Conservation (phyloP, 2,113 vertebrate genomes). For the Rhodinocichla rosea region DNA sequence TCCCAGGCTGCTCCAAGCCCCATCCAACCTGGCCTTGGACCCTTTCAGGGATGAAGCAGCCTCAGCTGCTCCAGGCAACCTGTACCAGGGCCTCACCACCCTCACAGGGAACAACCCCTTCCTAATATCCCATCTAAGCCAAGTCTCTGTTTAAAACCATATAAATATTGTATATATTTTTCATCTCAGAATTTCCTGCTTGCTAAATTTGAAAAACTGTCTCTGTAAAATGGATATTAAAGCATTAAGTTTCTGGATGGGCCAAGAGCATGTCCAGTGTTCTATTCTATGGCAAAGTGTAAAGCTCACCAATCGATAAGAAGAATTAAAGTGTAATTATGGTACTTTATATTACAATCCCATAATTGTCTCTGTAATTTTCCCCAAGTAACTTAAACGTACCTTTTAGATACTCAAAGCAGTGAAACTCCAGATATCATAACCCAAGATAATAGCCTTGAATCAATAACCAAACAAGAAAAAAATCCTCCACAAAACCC, state of each 20-base stretch:
- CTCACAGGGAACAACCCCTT: not conserved
- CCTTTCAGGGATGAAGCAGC: not conserved
- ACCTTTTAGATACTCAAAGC: constrained; percentile 27
- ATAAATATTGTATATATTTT: not conserved
- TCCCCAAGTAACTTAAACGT: constrained; percentile 1
- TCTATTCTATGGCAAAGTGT: not conserved
- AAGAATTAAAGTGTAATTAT: constrained; percentile 58
- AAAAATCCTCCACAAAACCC: not conserved
- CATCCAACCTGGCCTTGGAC: not conserved
- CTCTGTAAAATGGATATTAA: not conserved
- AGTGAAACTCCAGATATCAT: constrained; percentile 34
- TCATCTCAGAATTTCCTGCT: not conserved
- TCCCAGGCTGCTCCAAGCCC: not conserved
- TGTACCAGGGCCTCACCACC: not conserved
- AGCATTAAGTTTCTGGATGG: not conserved
- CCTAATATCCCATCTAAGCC: not conserved
- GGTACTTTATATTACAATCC: constrained; percentile 52
- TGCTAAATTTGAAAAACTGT: not conserved
- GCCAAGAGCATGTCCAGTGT: not conserved
- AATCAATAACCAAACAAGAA: constrained; percentile 35
- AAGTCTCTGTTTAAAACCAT: not conserved
- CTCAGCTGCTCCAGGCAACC: not conserved
- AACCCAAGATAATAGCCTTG: constrained; percentile 51
- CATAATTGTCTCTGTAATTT: constrained; percentile 64
- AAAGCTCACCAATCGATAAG: constrained; percentile 41